Conservation (phyloP, 2,113 vertebrate genomes). For the Passerina amoena region DNA sequence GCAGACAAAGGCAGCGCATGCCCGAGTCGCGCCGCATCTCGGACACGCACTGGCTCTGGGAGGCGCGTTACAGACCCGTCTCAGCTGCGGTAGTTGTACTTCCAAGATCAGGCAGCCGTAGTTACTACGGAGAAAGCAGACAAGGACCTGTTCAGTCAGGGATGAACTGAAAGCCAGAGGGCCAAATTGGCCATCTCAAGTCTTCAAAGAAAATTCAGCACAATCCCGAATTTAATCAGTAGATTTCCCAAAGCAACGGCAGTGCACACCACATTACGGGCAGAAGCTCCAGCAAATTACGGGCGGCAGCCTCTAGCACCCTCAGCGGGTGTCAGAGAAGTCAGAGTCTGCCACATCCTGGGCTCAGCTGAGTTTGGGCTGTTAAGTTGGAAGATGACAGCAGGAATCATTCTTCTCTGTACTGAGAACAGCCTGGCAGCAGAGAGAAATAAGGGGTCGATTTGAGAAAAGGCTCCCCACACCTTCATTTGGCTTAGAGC, state of each 20-base stretch:
- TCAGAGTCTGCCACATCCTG: not conserved
- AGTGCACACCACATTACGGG: not conserved
- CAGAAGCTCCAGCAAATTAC: not conserved
- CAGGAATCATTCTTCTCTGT: not conserved
- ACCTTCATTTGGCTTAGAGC: not conserved
- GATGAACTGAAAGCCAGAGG: not conserved
- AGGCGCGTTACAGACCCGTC: too few species aligned
- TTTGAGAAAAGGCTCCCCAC: not conserved
- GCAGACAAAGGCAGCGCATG: not conserved
- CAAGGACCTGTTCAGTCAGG: not conserved
- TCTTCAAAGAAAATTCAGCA: not conserved
- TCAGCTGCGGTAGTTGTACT: rapidly evolving
- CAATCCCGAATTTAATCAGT: not conserved
- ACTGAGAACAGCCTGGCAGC: not conserved
- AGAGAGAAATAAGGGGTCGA: not conserved
- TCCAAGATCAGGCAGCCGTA: not conserved
- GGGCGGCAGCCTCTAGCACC: not conserved
- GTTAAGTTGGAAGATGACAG: not conserved
- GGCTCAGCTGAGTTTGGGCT: not conserved
- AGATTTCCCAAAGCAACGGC: not conserved
- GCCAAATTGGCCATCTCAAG: not conserved
- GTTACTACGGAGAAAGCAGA: not conserved
- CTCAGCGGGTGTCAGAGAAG: not conserved
- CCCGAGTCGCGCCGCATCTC: too few species aligned
- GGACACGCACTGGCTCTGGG: rapidly evolving